Percentiles rank a stretch among this genome's conserved stretches.
Evolutionary conservation across 2,113 vertebrate species (phyloP).

Genomic region (Gambusia affinis): DNA sequence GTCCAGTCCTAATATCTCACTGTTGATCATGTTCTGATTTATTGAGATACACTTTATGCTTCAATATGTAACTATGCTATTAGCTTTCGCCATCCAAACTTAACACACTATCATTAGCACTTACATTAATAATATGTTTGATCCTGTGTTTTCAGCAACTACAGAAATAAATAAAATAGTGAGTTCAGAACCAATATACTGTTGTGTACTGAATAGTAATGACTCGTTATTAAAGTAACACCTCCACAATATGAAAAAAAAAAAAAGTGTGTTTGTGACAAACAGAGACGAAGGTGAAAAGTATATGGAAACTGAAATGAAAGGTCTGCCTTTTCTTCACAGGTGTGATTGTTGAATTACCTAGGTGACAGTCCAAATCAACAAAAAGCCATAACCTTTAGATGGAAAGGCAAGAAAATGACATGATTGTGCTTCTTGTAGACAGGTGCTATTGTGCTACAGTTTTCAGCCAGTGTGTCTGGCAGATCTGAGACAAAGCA

Average conservation of each 20-base stretch:
- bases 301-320: not conserved
- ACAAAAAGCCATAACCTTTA: conserved; percentile 40
- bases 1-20: not conserved
- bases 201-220: not conserved
- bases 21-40: not conserved
- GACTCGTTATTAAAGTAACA: not conserved
- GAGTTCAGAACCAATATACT: not conserved
- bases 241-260: not conserved
- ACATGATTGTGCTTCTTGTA: conserved; percentile 34
- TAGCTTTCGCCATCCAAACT: too few relatives aligned
- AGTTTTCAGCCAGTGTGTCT: conserved; percentile 3
- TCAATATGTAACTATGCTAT: too few relatives aligned
- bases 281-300: not conserved
- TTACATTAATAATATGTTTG: not conserved
- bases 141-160: too few relatives aligned
- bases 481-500: conserved; percentile 37
- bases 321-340: conserved; percentile 4
- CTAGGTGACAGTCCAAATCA: conserved; percentile 35
- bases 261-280: not conserved
- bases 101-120: too few relatives aligned
- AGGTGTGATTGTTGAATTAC: conserved; percentile 5
- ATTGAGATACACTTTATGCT: too few relatives aligned
- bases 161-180: too few relatives aligned
- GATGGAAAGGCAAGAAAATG: conserved; percentile 12
- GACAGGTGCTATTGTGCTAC: conserved; percentile 24